Evolutionary conservation across 2,888 invertebrate genomes (phyloP), one percentile per base, ranked within the genome.

Genomic region (Cryptus armator): DNA sequence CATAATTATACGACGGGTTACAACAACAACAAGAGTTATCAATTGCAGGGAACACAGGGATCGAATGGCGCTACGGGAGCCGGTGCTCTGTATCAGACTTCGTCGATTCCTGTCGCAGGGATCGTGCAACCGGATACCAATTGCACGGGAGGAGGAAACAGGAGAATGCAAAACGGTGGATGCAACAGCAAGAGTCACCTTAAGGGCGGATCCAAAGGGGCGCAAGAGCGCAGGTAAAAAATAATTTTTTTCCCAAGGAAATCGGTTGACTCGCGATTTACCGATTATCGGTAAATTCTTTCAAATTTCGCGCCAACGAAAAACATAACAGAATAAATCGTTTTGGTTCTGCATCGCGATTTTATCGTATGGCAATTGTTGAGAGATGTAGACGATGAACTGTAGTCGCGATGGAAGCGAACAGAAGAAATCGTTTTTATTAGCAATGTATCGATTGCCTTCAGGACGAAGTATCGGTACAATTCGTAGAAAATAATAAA

Each of bases 171-270:
- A 76, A 92, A 92, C 79, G 92, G 92, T 2, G 93, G 92, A 3
- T 93, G 93, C 85, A 92, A 93, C 78, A 93, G 93, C 71, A 94
- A 94, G 78, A 93, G 93, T 43, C 92, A 92, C 72, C 86, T 91
- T 2, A 93, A 93, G 81, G 89, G 91, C 12, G 90, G 91, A 29
- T 89, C 92, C 12, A 93, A 93, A 32, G 89, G 90, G 5, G 87
- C 90, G 14, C 90, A 91, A 19, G 93, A 93, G 71, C 87, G 91
- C 86, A 91, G 92, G 93, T 93, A 76, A 37, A 5, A 9, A 37
- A 82, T 48, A 4, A 43, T n/a, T 37, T 66, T 80, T 12, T 32
- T 14, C n/a, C n/a, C 29, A 29, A 32, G 5, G 14, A 14, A 6
- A 12, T n/a, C 16, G 62, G 24, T 24, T 3, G 2, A 24, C 24